Evolutionary conservation across 2,113 vertebrate species (phyloP).

Genomic region (Galeopterus variegatus): DNA sequence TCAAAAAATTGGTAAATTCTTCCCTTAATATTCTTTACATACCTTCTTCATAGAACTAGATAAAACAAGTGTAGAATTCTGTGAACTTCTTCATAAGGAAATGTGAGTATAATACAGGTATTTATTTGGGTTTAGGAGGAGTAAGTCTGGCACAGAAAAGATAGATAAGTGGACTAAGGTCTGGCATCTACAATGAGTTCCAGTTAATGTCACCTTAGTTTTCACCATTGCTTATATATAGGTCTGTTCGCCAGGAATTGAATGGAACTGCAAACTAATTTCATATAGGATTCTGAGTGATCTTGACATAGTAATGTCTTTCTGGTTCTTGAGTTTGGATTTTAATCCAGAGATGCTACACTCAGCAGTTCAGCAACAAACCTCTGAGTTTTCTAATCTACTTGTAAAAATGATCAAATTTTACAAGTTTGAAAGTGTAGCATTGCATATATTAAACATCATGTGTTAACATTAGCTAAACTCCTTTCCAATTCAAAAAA

Average conservation of each 20-base stretch:
- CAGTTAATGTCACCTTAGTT: conserved; percentile 39
- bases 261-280: conserved; percentile 28
- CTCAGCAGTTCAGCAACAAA: not conserved
- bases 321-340: not conserved
- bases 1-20: not conserved
- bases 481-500: not conserved
- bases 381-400: conserved; percentile 11
- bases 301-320: conserved; percentile 47
- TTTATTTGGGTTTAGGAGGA: conserved; percentile 37
- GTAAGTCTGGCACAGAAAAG: not conserved
- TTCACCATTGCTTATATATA: conserved; percentile 19
- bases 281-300: conserved; percentile 18
- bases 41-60: not conserved
- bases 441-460: conserved; percentile 8
- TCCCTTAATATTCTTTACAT: not conserved
- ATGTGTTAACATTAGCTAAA: conserved; percentile 23
- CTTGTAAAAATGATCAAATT: conserved; percentile 33
- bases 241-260: not conserved
- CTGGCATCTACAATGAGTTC: not conserved
- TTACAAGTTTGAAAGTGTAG: not conserved
- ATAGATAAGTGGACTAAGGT: not conserved
- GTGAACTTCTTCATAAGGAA: not conserved
- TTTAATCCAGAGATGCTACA: conserved; percentile 10
- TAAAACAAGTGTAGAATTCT: not conserved
- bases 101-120: not conserved